These are phyloP conservation scores for Microdon myrmicae DNA, from an alignment of 2,888 invertebrate genomes.

Conservation along the genomic window DNA sequence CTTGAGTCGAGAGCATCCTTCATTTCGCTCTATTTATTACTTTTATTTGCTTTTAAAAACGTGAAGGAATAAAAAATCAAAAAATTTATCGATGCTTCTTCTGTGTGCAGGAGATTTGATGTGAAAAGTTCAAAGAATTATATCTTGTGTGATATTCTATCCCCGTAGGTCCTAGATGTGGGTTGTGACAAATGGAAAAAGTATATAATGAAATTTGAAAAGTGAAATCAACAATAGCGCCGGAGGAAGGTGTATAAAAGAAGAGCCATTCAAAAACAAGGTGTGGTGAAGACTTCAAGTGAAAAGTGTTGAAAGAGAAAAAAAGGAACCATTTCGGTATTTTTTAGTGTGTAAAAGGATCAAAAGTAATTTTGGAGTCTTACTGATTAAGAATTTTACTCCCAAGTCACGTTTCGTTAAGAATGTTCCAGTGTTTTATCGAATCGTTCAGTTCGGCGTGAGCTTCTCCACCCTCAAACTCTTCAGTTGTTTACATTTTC, in stretches of 20 bases:
- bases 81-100: conserved; percentile 31
- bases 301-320: conserved; percentile 40
- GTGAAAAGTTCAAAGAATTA: conserved; percentile 34
- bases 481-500: conserved; percentile 49
- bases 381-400: conserved; percentile 36
- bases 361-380: conserved; percentile 30
- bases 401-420: conserved; percentile 38
- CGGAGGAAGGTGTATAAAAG: too few relatives aligned
- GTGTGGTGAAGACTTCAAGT: conserved; percentile 48
- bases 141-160: conserved; percentile 8
- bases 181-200: conserved; percentile 13
- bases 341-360: too few relatives aligned
- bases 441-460: conserved; percentile 46
- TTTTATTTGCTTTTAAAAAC: conserved; percentile 42
- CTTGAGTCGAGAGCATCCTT: conserved; percentile 4
- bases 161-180: conserved; percentile 5
- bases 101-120: conserved; percentile 15
- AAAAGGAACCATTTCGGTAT: conserved; percentile 38
- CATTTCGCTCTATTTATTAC: conserved; percentile 16
- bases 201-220: conserved; percentile 6
- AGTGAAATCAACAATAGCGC: too few relatives aligned
- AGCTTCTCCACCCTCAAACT: conserved; percentile 44
- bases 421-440: conserved; percentile 44
- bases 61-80: too few relatives aligned
- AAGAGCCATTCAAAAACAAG: conserved; percentile 44